Conservation (phyloP, 2,113 vertebrate species). For the Entomyzon cyanotis region DNA sequence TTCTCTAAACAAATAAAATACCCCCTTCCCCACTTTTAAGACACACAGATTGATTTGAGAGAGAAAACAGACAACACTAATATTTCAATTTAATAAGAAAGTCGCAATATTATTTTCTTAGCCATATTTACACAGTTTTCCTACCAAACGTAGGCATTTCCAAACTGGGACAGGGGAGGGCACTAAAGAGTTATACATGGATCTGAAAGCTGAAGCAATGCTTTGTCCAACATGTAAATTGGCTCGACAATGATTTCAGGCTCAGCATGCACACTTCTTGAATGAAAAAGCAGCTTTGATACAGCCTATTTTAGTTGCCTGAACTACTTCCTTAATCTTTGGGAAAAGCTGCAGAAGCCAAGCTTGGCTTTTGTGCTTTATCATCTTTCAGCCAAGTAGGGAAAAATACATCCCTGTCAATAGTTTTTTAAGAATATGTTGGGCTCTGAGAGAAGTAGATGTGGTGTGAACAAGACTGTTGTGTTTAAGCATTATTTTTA, state of each 20-base stretch:
- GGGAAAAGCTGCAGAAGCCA: neutral
- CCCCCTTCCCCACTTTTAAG: neutral
- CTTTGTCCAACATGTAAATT: neutral
- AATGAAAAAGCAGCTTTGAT: neutral
- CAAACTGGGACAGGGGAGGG: constrained; percentile 59
- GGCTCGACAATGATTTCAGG: neutral
- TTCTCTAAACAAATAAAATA: neutral
- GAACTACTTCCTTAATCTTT: neutral
- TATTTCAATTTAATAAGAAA: neutral
- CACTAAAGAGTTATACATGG: constrained; percentile 68
- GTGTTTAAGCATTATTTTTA: neutral
- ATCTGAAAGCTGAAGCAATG: neutral
- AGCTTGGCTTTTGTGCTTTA: constrained; percentile 8
- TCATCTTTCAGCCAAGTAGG: neutral
- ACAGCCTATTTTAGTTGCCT: neutral
- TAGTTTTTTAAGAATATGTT: neutral
- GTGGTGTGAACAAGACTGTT: neutral
- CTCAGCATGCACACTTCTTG: neutral
- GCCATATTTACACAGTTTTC: neutral
- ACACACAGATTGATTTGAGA: neutral
- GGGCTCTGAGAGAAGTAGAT: neutral
- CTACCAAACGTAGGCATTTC: neutral
- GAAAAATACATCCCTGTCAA: neutral
- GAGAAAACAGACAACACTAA: neutral
- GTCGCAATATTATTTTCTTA: neutral